Conservation (phyloP, 2,888 invertebrate species). For the Melanostoma mellinum region DNA sequence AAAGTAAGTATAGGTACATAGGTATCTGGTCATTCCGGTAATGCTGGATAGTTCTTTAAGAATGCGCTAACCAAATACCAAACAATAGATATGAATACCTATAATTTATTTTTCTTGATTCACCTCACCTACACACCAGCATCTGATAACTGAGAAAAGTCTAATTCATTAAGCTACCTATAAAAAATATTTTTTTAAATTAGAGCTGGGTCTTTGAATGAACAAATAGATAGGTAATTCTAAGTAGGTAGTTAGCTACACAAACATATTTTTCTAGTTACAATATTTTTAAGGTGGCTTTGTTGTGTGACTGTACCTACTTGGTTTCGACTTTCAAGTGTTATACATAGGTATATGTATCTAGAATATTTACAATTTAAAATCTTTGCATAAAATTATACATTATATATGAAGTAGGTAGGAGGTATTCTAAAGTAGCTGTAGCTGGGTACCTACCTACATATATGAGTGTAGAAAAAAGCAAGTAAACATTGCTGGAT, state of each 20-base stretch:
- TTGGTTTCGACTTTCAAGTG: conserved; percentile 16
- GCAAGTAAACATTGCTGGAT: conserved; percentile 48
- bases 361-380: conserved; percentile 56
- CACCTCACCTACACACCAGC: conserved; percentile 58
- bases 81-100: conserved; percentile 16
- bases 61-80: conserved; percentile 38
- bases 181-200: conserved; percentile 47
- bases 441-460: not conserved
- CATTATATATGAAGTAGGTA: conserved; percentile 31
- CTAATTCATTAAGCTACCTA: conserved; percentile 51
- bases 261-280: conserved; percentile 26
- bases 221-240: conserved; percentile 8
- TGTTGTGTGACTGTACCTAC: conserved; percentile 64
- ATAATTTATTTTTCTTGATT: conserved; percentile 23
- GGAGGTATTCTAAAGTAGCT: conserved; percentile 51
- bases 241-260: not conserved
- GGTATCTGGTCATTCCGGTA: conserved; percentile 53
- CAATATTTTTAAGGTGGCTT: conserved; percentile 44
- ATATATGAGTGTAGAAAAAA: conserved; percentile 35
- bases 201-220: conserved; percentile 50
- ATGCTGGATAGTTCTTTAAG: conserved; percentile 33
- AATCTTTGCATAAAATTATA: conserved; percentile 66
- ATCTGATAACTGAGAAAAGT: conserved; percentile 43
- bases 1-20: conserved; percentile 30
- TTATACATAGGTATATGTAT: conserved; percentile 8